phyloP scores from a whole-genome alignment of 2,797 vertebrate species.

The Sylvilagus floridanus region DNA sequence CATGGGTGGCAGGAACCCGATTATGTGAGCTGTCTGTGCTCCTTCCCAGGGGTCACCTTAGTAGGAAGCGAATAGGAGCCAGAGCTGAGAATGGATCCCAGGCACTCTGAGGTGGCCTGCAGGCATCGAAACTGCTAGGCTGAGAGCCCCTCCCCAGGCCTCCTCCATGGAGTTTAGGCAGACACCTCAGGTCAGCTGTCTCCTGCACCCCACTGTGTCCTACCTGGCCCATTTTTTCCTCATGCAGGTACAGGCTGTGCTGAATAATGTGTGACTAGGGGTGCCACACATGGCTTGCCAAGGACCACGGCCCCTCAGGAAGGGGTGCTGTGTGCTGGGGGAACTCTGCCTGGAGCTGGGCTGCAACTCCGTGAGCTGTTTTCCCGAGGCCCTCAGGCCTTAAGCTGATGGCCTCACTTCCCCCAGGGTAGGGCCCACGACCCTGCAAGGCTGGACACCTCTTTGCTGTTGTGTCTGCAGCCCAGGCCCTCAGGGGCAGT shows the following conservation, averaged over 20 bases:
- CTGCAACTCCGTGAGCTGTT: neutral
- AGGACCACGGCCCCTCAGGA: neutral
- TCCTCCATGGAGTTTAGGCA: too few relatives aligned
- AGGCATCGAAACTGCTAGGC: too few relatives aligned
- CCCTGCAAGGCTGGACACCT: too few relatives aligned
- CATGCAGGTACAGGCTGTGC: neutral
- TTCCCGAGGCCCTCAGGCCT: neutral
- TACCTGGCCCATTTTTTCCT: neutral
- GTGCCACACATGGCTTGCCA: neutral
- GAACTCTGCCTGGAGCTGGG: neutral
- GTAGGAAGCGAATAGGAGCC: too few relatives aligned
- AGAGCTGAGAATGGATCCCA: too few relatives aligned
- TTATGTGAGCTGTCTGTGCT: too few relatives aligned
- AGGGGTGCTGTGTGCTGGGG: neutral
- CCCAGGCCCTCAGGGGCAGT: neutral
- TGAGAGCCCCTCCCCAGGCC: too few relatives aligned
- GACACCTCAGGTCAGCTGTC: neutral
- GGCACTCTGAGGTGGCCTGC: too few relatives aligned
- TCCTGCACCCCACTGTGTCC: neutral
- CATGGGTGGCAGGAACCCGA: too few relatives aligned
- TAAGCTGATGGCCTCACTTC: slow-evolving; percentile 5
- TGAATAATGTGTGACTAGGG: neutral
- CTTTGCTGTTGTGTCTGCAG: too few relatives aligned
- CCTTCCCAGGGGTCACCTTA: too few relatives aligned
- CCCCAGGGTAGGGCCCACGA: neutral